These are phyloP conservation scores for Lucinisca nassula DNA, from an alignment of 2,888 invertebrate genomes.

Conservation along the genomic window DNA sequence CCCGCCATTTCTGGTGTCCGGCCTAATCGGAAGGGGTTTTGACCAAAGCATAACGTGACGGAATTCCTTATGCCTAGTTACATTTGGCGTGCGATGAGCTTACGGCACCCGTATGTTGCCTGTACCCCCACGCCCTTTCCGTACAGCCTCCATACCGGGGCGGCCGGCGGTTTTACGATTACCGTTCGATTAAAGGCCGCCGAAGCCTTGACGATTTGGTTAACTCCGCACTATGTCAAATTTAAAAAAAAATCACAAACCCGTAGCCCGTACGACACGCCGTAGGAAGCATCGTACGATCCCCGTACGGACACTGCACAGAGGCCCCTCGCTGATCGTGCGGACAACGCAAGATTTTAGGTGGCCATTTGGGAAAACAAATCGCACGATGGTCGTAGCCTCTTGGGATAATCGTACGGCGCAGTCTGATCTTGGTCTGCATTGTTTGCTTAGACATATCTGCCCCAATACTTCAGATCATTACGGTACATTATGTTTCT, in stretches of 20 bases:
- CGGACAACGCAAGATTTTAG: neutral
- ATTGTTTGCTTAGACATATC: no score
- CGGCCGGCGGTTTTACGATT: no score
- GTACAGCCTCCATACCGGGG: no score
- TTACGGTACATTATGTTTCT: no score
- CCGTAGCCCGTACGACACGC: neutral
- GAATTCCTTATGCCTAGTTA: no score
- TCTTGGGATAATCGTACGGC: neutral
- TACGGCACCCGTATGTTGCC: no score
- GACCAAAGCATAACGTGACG: no score
- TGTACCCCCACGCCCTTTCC: neutral
- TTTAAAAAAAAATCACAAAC: neutral
- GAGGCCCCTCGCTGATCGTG: neutral
- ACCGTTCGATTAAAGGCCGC: neutral
- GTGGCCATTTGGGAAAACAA: neutral
- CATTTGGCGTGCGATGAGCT: no score
- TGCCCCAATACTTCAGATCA: no score
- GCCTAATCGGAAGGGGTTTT: no score
- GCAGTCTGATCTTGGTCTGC: neutral
- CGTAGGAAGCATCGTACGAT: neutral
- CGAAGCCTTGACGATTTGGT: neutral
- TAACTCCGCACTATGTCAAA: neutral
- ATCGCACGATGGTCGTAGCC: no score
- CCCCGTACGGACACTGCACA: neutral
- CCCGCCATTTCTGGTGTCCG: no score